Evolutionary conservation across 1,140 invertebrate species (phyloP), one percentile per base, ranked within the genome.

Genomic region (Agrypnia vestita): DNA sequence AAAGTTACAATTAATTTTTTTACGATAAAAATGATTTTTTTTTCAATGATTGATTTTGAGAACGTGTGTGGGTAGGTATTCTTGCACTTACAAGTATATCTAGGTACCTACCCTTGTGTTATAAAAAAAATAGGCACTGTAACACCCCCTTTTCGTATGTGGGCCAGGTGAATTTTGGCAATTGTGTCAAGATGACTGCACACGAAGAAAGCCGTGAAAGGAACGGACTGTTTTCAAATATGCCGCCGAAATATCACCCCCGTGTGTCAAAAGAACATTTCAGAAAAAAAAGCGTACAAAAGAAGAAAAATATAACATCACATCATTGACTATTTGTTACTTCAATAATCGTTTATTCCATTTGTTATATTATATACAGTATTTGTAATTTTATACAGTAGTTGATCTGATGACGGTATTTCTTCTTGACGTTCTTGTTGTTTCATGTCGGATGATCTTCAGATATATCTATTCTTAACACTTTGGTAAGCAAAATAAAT

Each of bases 161-260:
- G n/a, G 21, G 4, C 15, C 51, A 55, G 71, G 71, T 53, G 53
- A 73, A 53, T 53, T 73, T 73, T 43, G 71, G 49, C 71, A 73
- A 73, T 73, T 73, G 51, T 73, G 71, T 73, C 21, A 43, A 53
- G 17, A 25, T 73, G 71, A 17, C 51, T 73, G 71, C 71, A 15
- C 71, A 53, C 51, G 71, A 53, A 73, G 64, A 69, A 69, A 69
- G 64, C 15, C 46, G 43, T 69, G 15, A 69, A 69, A 69, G 64
- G 44, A 69, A 49, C 7, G 64, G 64, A 17, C 35, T 69, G 43
- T 69, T 69, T 69, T 69, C 44, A 69, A 69, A 69, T 46, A 69
- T 69, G 64, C 64, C 64, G 64, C 64, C 44, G 46, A 51, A 69
- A 69, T 69, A 69, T 69, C 64, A 69, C 64, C 64, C 64, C 64